Evolutionary conservation across 2,113 vertebrate genomes (phyloP).

Genomic region (Galemys pyrenaicus): DNA sequence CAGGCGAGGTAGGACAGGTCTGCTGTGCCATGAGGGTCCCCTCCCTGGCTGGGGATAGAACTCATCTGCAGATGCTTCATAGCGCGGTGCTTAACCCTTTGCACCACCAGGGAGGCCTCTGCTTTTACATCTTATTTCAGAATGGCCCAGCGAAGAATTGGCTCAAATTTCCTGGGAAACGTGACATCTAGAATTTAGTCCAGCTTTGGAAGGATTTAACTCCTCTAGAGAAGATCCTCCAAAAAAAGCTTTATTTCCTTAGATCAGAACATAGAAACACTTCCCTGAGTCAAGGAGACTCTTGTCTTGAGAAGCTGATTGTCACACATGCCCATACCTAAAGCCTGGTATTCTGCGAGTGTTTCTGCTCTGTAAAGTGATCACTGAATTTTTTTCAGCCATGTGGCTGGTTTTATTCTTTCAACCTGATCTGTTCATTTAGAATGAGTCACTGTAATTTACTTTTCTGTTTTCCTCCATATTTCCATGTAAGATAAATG

Average conservation of each 20-base stretch:
- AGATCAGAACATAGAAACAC: neutral
- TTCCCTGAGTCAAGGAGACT: neutral
- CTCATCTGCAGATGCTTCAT: too few relatives aligned
- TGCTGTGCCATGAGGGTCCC: too few relatives aligned
- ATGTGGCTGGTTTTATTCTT: neutral
- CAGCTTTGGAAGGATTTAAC: neutral
- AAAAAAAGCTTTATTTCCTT: neutral
- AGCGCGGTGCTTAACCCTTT: too few relatives aligned
- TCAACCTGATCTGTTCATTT: neutral
- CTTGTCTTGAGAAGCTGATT: neutral
- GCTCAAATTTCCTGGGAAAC: neutral
- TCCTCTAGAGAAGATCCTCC: neutral
- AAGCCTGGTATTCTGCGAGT: neutral
- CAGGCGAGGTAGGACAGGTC: too few relatives aligned
- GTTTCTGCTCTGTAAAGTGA: neutral
- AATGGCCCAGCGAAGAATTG: neutral
- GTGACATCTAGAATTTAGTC: neutral
- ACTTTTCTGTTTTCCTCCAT: neutral
- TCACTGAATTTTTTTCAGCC: slow-evolving; percentile 8
- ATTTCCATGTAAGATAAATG: neutral
- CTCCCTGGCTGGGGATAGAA: too few relatives aligned
- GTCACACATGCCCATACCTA: neutral
- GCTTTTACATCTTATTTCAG: neutral
- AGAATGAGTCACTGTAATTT: neutral
- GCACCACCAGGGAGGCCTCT: too few relatives aligned